Evolutionary conservation across 2,888 invertebrate species (phyloP), one percentile per base, ranked within the genome.

Genomic region (Trichogramma evanescens): DNA sequence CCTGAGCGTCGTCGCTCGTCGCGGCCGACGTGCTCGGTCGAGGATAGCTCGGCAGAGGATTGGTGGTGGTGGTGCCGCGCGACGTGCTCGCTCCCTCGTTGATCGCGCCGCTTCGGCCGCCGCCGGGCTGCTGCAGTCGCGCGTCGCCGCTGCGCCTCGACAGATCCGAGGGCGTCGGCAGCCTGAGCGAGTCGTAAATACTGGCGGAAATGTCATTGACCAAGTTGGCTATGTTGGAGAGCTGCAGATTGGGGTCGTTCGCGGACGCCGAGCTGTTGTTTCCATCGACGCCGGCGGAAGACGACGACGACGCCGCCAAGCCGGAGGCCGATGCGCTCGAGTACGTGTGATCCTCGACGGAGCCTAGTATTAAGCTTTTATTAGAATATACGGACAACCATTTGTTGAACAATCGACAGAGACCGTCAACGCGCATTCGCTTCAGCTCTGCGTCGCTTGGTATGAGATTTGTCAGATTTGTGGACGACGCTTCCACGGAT

Each of bases 281-380:
- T 9, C 10, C 50, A 8, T 45, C 52, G 41, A 13, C 55, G 9
- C 26, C 50, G 45, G 42, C 49, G 1, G 43, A 56, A 10, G 26
- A 26, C 26, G 26, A 26, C 13, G 13, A 13, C 13, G 45, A 54
- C 2, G 54, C 58, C 7, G 63, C 26, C 26, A 26, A 26, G 26
- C 26, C 26, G 3, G 26, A 26, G 26, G 26, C 26, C 26, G 63
- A 62, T 46, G 67, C 41, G 61, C 70, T 70, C 3, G 72, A 71
- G 55, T 72, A 71, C 1, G 72, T 74, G 46, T 72, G 73, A 67
- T 73, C 72, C 50, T 65, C 38, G 65, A 66, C 9, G 66, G 59
- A 56, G 26, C 56, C 63, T 6, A 56, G 26, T 9, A 65, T 26
- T 26, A 26, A 26, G 26, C 3, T 26, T 26, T 26, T 26, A 26